A percentile compares a stretch with the other conserved stretches of the same genome.
Evolutionary conservation across 2,797 vertebrate genomes (phyloP).

Genomic region (Tapirus indicus): DNA sequence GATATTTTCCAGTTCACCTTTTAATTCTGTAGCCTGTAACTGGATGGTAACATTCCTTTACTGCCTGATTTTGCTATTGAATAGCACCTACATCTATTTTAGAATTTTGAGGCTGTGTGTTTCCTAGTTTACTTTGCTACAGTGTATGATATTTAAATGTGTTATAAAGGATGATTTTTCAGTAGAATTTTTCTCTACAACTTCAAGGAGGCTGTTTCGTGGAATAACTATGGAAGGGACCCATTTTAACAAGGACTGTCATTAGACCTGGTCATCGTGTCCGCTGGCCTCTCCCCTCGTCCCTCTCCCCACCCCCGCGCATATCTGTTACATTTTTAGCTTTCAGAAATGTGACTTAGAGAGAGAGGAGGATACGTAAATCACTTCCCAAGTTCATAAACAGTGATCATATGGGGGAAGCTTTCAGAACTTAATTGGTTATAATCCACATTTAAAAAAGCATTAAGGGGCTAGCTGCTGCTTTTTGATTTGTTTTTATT

Average conservation of each 20-base stretch:
- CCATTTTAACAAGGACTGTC: background rate
- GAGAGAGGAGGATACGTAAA: background rate
- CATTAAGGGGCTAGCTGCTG: background rate
- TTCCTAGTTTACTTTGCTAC: background rate
- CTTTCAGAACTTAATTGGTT: background rate
- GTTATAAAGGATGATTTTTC: background rate
- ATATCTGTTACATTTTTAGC: background rate
- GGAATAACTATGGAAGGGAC: fast-evolving
- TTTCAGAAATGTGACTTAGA: background rate
- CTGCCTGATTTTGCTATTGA: background rate
- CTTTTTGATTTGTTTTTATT: background rate
- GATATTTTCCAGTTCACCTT: background rate
- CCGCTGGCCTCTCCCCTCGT: fast-evolving
- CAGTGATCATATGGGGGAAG: background rate
- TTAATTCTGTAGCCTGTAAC: background rate
- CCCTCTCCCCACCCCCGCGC: fast-evolving
- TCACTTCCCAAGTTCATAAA: background rate
- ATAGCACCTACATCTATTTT: fast-evolving
- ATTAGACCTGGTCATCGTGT: fast-evolving
- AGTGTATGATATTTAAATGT: background rate
- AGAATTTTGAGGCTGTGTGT: background rate
- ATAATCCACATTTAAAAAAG: background rate
- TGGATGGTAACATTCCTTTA: no score
- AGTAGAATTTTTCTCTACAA: background rate
- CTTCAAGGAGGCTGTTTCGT: background rate